phyloP scores from a whole-genome alignment of 1,140 invertebrate species.

The Cylas formicarius region DNA sequence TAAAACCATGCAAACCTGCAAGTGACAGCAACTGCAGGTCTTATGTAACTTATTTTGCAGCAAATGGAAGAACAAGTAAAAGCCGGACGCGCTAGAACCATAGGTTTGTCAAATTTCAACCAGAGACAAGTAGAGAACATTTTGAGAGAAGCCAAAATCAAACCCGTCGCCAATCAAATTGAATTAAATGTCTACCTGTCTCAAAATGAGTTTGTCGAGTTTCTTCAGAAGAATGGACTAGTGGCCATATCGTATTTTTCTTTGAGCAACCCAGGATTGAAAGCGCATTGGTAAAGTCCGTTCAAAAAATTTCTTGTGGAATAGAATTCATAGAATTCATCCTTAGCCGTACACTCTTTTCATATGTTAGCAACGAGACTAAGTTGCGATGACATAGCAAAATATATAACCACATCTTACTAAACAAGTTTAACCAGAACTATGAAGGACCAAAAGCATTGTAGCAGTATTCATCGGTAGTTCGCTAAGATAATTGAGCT shows the following conservation, averaged over 20 bases:
- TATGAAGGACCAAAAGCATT: too few species aligned
- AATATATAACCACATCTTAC: too few species aligned
- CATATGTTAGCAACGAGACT: too few species aligned
- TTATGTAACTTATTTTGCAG: too few species aligned
- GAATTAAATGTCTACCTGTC: conserved; percentile 79
- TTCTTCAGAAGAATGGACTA: conserved; percentile 63
- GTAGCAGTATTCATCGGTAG: too few species aligned
- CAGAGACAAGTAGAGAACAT: conserved; percentile 57
- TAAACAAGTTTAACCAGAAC: too few species aligned
- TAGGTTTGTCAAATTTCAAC: conserved; percentile 76
- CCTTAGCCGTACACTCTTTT: too few species aligned
- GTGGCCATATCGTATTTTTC: conserved; percentile 75
- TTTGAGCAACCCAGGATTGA: conserved; percentile 65
- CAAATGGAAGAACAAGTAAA: conserved; percentile 66
- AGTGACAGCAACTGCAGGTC: background rate
- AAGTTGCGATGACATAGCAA: too few species aligned
- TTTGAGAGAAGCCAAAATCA: conserved; percentile 54
- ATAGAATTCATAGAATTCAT: too few species aligned
- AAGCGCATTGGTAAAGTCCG: too few species aligned
- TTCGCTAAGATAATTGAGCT: too few species aligned
- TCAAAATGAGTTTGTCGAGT: conserved; percentile 66
- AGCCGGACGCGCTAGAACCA: conserved; percentile 55
- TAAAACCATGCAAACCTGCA: background rate
- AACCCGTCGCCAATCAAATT: conserved; percentile 65
- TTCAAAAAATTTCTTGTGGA: conserved; percentile 44